Evolutionary conservation across 2,797 vertebrate genomes (phyloP), one percentile per base, ranked within the genome.

Genomic region (Phrynocephalus forsythii): DNA sequence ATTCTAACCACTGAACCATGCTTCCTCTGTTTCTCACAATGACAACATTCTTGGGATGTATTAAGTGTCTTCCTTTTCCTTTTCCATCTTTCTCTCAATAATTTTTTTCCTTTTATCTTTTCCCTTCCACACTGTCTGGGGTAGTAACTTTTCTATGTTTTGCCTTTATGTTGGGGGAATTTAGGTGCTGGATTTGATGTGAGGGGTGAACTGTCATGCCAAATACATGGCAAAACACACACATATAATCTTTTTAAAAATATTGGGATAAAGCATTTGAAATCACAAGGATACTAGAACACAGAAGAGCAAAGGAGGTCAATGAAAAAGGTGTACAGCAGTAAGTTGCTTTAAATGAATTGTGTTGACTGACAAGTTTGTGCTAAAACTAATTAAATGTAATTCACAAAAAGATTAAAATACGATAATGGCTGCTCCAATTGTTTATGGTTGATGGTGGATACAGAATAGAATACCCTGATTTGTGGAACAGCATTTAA

Each of bases 291-390:
- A 8, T 13, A 24, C 20, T 48, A 44, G 3, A 3, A 44, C 24
- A 76, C 48, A 30, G 22, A 76, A 76, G 44, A 75, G 22, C 13
- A 48, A 76, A 44, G 75, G 75, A 76, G 75, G 38, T 8, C 44
- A 76, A 33, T 44, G 28, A 71, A 71, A 71, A 16, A 73, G 38
- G 15, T 73, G 20, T 73, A 73, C 30, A 33, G 30, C 18, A 44
- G 24, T 76, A 48, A 48, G 75, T 76, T 76, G 44, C 44, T 48
- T 76, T 48, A 76, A 76, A 76, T 76, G 38, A 24, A 76, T 76
- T 76, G 75, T 76, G 75, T 48, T 76, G 75, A 76, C 44, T 76
- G 75, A 76, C 75, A 48, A 76, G 75, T 76, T 76, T 76, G 75
- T 76, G 22, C 75, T 76, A 9, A 76, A 76, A 48, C 75, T 48